Evolutionary conservation across 2,888 invertebrate genomes (phyloP), one percentile per base, ranked within the genome.

Genomic region (Synanthedon tipuliformis): DNA sequence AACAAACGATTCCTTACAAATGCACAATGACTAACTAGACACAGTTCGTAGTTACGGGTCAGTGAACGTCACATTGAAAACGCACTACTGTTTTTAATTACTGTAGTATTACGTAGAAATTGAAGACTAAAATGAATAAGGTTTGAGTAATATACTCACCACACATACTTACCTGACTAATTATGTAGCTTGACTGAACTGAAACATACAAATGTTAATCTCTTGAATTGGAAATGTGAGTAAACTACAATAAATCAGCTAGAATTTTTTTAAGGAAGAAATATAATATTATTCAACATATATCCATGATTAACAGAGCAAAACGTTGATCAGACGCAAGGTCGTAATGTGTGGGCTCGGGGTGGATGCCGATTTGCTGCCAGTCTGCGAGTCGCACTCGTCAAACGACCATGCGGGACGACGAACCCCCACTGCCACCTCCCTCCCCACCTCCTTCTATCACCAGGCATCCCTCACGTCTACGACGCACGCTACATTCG

Each of bases 401-500:
- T 59, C 71, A 71, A 56, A 57, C 59, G 69, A 76, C 65, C 78
- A 81, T 81, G 82, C 75, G 69, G 65, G 78, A 73, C 73, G 75
- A 71, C 61, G 77, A 73, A 64, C 70, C 75, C 66, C 71, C 76
- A 61, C 59, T 68, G 65, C 75, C 70, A 56, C 49, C 49, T 48
- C 59, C 65, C 73, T 60, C 66, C 66, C 54, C 60, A 62, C 57
- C 71, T 61, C 66, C 67, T 63, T 59, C 69, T 64, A 62, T 65
- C 60, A 52, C 64, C 58, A 65, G 66, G 56, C 67, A 66, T 59
- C 75, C 81, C 59, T 84, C 86, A 63, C 85, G 85, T 60, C 78
- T 88, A 61, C 83, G 81, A 60, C 85, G 83, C 64, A 85, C 85
- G 66, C 78, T 88, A 63, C 80, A 79, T 71, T 71, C 87, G 74